These are phyloP conservation scores for Ophioninae sp. DNA, from an alignment of 2,888 invertebrate genomes.

Conservation along the genomic window DNA sequence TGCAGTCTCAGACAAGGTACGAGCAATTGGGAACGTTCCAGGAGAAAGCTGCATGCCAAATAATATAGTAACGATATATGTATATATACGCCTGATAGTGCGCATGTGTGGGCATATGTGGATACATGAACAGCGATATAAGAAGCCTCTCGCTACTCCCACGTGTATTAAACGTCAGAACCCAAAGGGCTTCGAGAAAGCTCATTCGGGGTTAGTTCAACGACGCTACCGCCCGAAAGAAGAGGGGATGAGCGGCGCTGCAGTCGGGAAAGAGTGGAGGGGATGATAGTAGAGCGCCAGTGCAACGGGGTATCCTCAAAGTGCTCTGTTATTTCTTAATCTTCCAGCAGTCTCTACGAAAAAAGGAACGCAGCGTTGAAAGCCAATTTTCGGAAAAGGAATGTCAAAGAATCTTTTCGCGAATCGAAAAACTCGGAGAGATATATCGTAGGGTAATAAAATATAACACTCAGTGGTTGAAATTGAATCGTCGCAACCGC, in stretches of 20 bases:
- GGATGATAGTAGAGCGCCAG: background rate
- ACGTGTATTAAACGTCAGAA: conserved; percentile 19
- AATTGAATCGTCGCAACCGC: background rate
- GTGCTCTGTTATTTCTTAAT: background rate
- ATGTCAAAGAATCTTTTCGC: background rate
- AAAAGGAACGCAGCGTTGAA: background rate
- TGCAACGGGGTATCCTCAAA: background rate
- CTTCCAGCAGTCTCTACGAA: background rate
- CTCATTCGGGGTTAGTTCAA: conserved; percentile 66
- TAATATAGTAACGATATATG: background rate
- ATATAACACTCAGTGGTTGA: background rate
- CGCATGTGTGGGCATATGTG: background rate
- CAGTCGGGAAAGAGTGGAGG: background rate
- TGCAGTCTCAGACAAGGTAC: conserved; percentile 18
- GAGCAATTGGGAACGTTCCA: conserved; percentile 15
- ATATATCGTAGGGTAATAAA: background rate
- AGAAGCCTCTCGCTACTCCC: conserved; percentile 4
- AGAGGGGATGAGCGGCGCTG: conserved; percentile 10
- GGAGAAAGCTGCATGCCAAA: background rate
- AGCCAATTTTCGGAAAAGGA: background rate
- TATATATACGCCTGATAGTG: background rate
- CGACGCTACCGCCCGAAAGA: conserved; percentile 6
- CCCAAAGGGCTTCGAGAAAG: conserved; percentile 54
- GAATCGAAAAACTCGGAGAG: background rate
- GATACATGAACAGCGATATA: conserved; percentile 2